Evolutionary conservation across 2,888 invertebrate species (phyloP).

Genomic region (Ochlodes sylvanus): DNA sequence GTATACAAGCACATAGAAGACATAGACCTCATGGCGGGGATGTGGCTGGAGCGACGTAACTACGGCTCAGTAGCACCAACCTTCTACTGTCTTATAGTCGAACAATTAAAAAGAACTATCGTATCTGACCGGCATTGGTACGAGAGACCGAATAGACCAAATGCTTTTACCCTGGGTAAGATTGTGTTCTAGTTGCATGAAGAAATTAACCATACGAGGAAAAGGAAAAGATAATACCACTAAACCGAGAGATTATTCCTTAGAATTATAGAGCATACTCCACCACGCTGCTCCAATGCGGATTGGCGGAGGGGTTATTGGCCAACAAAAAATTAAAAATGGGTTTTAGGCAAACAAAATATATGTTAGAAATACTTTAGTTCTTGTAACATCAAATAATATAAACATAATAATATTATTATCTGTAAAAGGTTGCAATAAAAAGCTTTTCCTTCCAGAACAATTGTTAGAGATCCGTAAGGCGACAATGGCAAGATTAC

Average conservation of each 20-base stretch:
- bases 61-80: conserved; percentile 93
- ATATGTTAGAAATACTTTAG: too few relatives aligned
- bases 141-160: conserved; percentile 54
- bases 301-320: too few relatives aligned
- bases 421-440: too few relatives aligned
- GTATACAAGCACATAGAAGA: conserved; percentile 87
- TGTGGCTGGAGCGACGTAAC: conserved; percentile 91
- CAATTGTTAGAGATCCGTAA: conserved; percentile 65
- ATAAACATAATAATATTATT: too few relatives aligned
- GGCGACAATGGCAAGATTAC: conserved; percentile 53
- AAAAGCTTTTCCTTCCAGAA: conserved; percentile 50
- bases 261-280: too few relatives aligned
- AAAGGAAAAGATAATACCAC: not conserved
- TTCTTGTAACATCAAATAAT: too few relatives aligned
- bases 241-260: too few relatives aligned
- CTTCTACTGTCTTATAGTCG: conserved; percentile 93
- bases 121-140: conserved; percentile 94
- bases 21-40: conserved; percentile 94
- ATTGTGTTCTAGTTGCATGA: not conserved
- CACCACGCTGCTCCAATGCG: too few relatives aligned
- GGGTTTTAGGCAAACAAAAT: too few relatives aligned
- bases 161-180: conserved; percentile 58
- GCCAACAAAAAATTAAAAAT: too few relatives aligned
- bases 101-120: conserved; percentile 91
- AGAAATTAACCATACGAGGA: not conserved